Base-by-base conservation (phyloP, 1,140 invertebrate species). In the Scylla paramamosain region DNA sequence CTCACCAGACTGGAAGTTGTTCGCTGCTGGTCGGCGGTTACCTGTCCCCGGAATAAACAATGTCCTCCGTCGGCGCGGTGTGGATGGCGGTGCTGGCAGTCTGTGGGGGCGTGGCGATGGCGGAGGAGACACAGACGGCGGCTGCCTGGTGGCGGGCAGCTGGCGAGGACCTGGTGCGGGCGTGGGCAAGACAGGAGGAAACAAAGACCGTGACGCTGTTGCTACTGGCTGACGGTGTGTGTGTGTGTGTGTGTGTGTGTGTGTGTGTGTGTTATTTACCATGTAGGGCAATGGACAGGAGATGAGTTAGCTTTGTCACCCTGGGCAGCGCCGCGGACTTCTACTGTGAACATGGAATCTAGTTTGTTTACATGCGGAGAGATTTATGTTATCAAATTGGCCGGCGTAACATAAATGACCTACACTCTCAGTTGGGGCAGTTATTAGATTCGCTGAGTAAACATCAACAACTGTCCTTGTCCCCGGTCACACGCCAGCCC, bases 131-230 rank as follows among this genome's bases (percentile, higher is more conserved):
- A 20, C 67, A 7, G 67, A n/a, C 25, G 25, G 67, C 67, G 25
- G 20, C 67, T 2, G 6, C n/a, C 20, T 77, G 67, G 67, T 77
- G 67, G 67, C 16, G 25, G 67, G 67, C 16, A 77, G 25, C 16
- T 20, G 67, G 67, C 67, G 67, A 77, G 67, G 67, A 77, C 67
- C 67, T 77, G 67, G 67, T 77, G 67, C 67, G 67, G 67, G 67
- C 1, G 16, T 77, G 67, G 67, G 67, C 67, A 8, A 77, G 67
- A n/a, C 20, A 77, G 67, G 67, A 77, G n/a, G 67, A 77, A n/a
- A 20, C 67, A n/a, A n/a, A 20, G 12, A 77, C 20, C 1, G 67
- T 77, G 67, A 77, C 67, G 20, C 67, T 77, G 67, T 2, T 77
- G 25, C 6, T n/a, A 2, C 20, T 77, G n/a, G 67, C 12, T 20